phyloP scores from a whole-genome alignment of 1,140 invertebrate species.

The Scaptomyza graminum region DNA sequence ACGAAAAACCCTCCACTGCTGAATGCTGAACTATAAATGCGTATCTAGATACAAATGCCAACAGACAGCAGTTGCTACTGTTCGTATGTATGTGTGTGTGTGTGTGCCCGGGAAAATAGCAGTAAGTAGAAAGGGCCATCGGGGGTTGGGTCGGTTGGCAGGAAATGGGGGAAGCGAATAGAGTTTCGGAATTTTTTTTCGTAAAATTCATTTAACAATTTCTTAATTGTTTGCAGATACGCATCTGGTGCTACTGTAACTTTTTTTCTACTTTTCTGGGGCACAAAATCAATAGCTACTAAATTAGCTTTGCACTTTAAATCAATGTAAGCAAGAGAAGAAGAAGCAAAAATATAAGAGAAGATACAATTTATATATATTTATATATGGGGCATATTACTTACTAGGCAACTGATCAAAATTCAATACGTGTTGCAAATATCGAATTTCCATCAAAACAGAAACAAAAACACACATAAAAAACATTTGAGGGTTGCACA shows the following conservation, averaged over 20 bases:
- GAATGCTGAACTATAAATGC: constrained; percentile 44
- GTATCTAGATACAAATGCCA: constrained; percentile 67
- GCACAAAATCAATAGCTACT: constrained; percentile 56
- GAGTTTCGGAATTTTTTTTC: constrained; percentile 54
- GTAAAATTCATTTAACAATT: constrained; percentile 80
- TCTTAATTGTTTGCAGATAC: constrained; percentile 82
- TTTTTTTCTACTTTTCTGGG: constrained; percentile 9
- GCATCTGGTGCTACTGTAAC: constrained; percentile 49
- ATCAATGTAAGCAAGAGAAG: constrained; percentile 50
- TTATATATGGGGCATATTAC: constrained; percentile 60
- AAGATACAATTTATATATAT: constrained; percentile 12
- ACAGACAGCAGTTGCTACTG: constrained; percentile 38
- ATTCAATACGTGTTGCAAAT: constrained; percentile 82
- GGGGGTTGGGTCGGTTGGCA: constrained; percentile 2
- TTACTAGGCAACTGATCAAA: constrained; percentile 71
- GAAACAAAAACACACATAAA: constrained; percentile 70
- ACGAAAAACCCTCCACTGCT: constrained; percentile 20
- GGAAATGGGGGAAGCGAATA: constrained; percentile 26
- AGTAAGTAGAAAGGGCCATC: not conserved
- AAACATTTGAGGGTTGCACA: constrained; percentile 68
- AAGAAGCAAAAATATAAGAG: constrained; percentile 4
- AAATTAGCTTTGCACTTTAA: constrained; percentile 60
- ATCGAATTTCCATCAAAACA: constrained; percentile 82
- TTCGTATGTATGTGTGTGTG: not conserved
- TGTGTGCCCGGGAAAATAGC: constrained; percentile 12